Conservation (phyloP, 2,888 invertebrate species). For the Eristalinus sepulchralis region DNA sequence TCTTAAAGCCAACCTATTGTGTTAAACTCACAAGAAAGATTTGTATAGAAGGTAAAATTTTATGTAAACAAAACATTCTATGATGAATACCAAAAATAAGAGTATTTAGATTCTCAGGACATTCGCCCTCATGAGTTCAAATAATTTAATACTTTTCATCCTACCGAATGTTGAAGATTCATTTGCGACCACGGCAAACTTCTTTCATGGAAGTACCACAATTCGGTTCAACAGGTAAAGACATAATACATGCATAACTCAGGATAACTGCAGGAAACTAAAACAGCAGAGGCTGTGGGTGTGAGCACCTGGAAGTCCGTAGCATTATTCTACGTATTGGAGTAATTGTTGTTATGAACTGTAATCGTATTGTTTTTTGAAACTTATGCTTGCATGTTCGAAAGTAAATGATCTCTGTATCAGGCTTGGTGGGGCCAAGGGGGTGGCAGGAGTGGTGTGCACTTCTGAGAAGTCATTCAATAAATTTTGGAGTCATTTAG, state of each 20-base stretch:
- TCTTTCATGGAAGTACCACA: not conserved
- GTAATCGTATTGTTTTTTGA: not conserved
- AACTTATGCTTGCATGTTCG: not conserved
- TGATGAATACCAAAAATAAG: no score
- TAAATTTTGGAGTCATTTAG: not conserved
- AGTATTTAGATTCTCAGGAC: no score
- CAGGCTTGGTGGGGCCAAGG: no score
- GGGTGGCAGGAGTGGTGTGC: no score
- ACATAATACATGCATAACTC: not conserved
- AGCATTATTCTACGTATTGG: not conserved
- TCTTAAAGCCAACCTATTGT: no score
- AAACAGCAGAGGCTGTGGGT: not conserved
- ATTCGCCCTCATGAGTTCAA: no score
- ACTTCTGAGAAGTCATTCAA: not conserved
- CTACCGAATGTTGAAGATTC: not conserved
- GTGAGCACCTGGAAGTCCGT: not conserved
- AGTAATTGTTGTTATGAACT: not conserved
- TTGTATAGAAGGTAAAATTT: no score
- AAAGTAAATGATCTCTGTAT: not conserved
- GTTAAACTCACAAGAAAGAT: no score
- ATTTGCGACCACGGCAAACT: not conserved
- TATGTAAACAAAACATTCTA: no score
- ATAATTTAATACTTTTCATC: not conserved
- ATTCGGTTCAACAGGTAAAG: not conserved
- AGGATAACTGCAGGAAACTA: not conserved